These are phyloP conservation scores for Tiliacea citrago DNA, from an alignment of 2,888 invertebrate genomes.

Conservation along the genomic window DNA sequence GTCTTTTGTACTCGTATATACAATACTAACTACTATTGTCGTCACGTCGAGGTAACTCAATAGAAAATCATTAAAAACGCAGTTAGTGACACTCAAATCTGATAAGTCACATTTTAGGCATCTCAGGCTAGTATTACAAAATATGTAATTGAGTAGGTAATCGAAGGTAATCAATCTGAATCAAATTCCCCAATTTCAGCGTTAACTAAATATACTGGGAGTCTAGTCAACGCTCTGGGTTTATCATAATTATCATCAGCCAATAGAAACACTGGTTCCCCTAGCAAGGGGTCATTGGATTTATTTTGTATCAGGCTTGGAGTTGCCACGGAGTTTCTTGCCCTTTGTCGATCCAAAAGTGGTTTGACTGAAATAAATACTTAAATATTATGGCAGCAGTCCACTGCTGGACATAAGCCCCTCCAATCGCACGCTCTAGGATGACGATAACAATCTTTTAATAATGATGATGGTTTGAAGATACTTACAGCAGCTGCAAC, in stretches of 20 bases:
- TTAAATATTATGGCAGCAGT: background rate
- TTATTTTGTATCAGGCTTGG: background rate
- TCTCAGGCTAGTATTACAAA: background rate
- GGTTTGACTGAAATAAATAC: too few relatives aligned
- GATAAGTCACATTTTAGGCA: background rate
- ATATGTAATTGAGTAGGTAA: background rate
- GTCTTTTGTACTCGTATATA: background rate
- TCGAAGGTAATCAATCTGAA: background rate
- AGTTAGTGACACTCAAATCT: background rate
- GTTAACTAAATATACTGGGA: background rate
- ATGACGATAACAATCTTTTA: background rate
- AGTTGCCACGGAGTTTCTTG: background rate
- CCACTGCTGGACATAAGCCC: background rate
- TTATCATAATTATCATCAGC: background rate
- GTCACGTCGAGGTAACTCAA: background rate
- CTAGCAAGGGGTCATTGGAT: background rate
- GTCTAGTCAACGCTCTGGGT: background rate
- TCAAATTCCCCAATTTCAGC: background rate
- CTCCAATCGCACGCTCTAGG: background rate
- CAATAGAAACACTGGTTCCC: background rate
- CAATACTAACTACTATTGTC: background rate
- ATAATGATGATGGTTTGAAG: background rate
- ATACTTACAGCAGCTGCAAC: conserved; percentile 94
- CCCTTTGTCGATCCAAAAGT: background rate
- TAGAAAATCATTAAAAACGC: conserved; percentile 1